These are phyloP conservation scores for Microcebus ravelobensis DNA, from an alignment of 2,113 vertebrate species.

Conservation along the genomic window DNA sequence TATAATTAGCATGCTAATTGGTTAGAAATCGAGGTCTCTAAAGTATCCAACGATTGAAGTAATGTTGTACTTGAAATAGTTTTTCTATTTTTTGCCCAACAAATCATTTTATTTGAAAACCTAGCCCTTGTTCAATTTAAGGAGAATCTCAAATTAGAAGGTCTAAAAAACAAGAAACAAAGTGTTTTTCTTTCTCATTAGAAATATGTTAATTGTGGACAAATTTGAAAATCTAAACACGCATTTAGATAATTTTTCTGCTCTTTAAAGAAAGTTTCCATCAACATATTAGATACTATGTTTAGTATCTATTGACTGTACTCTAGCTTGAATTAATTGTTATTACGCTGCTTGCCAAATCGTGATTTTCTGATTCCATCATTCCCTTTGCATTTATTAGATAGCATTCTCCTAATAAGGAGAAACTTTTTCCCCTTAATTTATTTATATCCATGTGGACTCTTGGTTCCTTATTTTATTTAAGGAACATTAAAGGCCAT, in stretches of 20 bases:
- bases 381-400: not conserved
- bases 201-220: not conserved
- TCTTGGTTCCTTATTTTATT: not conserved
- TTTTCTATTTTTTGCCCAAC: conserved; percentile 28
- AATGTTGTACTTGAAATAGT: not conserved
- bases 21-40: not conserved
- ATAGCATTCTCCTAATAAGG: not conserved
- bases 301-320: not conserved
- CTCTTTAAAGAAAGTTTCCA: not conserved
- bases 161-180: not conserved
- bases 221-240: not conserved
- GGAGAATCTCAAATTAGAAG: conserved; percentile 16
- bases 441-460: not conserved
- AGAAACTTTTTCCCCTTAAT: not conserved
- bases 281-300: not conserved
- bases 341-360: not conserved
- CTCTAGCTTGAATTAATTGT: not conserved
- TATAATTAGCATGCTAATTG: conserved; percentile 38
- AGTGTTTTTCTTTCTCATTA: not conserved
- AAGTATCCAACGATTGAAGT: not conserved
- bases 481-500: no score
- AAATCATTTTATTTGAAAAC: not conserved
- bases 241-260: not conserved
- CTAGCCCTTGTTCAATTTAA: conserved; percentile 6
- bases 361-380: not conserved